Conservation (phyloP, 2,113 vertebrate species). For the Alligator mississippiensis region DNA sequence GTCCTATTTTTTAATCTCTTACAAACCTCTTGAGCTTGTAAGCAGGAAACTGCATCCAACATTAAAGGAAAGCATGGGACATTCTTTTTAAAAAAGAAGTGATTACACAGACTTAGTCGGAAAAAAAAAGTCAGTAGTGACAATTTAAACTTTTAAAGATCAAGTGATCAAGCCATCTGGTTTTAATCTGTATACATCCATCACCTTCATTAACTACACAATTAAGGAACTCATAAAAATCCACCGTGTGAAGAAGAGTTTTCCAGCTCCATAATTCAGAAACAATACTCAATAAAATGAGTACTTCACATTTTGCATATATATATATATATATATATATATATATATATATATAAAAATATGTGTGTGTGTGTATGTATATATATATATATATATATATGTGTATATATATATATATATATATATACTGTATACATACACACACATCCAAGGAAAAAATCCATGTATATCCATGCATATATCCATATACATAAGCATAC, state of each 20-base stretch:
- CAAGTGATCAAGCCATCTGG: slow-evolving; percentile 65
- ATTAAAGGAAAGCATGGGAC: slow-evolving; percentile 14
- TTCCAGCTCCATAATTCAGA: slow-evolving; percentile 66
- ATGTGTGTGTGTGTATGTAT: too few species aligned
- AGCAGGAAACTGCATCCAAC: slow-evolving; percentile 28
- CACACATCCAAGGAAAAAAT: background rate
- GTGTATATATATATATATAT: background rate
- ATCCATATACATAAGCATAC: too few species aligned
- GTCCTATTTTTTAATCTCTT: slow-evolving; percentile 15
- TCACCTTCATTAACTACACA: slow-evolving; percentile 63
- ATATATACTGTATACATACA: background rate
- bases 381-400: background rate
- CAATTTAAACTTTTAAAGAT: slow-evolving; percentile 55
- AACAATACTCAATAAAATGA: slow-evolving; percentile 42
- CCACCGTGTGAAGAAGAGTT: slow-evolving; percentile 44
- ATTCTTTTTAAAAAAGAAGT: slow-evolving; percentile 51
- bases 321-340: background rate
- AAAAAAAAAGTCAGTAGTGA: slow-evolving; percentile 33
- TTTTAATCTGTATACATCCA: slow-evolving; percentile 72
- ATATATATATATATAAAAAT: background rate
- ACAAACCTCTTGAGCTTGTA: background rate
- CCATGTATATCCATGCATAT: too few species aligned
- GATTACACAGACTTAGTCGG: slow-evolving; percentile 36
- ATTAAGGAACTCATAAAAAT: slow-evolving; percentile 72
- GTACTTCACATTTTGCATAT: slow-evolving; percentile 40